Base-by-base conservation (phyloP, 1,140 invertebrate genomes). In the Papilio helenus region DNA sequence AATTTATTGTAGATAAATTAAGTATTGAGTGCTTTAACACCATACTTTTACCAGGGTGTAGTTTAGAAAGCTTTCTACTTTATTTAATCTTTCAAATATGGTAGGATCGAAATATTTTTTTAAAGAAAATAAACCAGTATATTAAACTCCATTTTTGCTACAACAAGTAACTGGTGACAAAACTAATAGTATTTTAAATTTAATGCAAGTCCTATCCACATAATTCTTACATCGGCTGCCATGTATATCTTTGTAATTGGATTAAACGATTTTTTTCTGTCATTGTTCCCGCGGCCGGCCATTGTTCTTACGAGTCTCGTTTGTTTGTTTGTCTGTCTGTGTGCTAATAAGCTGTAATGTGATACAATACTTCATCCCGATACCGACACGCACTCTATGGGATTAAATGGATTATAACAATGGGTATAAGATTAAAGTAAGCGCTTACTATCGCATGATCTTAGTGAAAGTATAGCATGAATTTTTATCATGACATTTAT, bases 221-320 rank as follows among this genome's bases (percentile, higher is more conserved):
- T 20, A 72, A 86, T 42, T 29, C 80, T 80, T 78, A 44, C 71
- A 46, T 34, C 39, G 51, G 51, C 74, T 87, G 81, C 82, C 86
- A 84, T 90, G 84, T 89, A 85, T 85, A 91, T 91, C 88, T 86
- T 88, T 90, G 89, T 91, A 92, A 93, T 93, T 92, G 90, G 91
- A 93, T 92, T 93, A 93, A 92, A 92, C 90, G 91, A 90, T 90
- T 90, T 88, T 86, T 91, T 92, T 93, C 87, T 92, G 89, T 93
- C 89, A 91, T 92, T 90, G 90, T 91, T 87, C 84, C 86, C 82
- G 84, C 88, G 82, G 85, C 82, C 80, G 86, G 74, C 89, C 87
- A 93, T 92, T 93, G 92, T 93, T 89, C 85, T 79, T 83, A 79
- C 65, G 51, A 18, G 79, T 85, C 26, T 86, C 87, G 84, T 89